phyloP scores from a whole-genome alignment of 2,113 vertebrate species.

The Cyphomyrus discorhynchus region DNA sequence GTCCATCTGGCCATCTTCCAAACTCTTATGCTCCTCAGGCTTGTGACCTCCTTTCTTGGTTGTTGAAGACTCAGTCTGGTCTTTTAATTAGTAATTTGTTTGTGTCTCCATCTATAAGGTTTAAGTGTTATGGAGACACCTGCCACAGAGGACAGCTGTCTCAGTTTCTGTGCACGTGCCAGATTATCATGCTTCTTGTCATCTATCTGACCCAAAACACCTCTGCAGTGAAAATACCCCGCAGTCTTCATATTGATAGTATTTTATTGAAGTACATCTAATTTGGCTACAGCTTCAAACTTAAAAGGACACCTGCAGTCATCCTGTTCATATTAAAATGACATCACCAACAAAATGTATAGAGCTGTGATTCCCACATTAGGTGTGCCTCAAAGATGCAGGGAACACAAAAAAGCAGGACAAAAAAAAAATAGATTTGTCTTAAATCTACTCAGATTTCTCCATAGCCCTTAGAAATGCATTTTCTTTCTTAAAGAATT shows the following conservation, averaged over 20 bases:
- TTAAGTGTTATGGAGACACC: not conserved
- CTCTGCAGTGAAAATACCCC: not conserved
- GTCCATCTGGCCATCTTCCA: not conserved
- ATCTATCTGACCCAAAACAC: not conserved
- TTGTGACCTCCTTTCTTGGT: not conserved
- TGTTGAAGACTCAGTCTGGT: not conserved
- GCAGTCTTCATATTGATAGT: not conserved
- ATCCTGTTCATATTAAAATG: not conserved
- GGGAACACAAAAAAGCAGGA: not conserved
- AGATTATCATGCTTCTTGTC: not conserved
- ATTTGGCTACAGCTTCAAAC: not conserved
- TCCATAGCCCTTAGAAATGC: not conserved
- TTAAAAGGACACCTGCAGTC: not conserved
- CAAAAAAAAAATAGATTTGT: not conserved
- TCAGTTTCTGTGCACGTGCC: not conserved
- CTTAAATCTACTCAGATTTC: not conserved
- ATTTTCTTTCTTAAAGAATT: not conserved
- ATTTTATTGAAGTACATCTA: conserved; percentile 2
- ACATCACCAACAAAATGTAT: not conserved
- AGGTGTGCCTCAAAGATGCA: not conserved
- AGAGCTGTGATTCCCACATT: not conserved
- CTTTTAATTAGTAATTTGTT: not conserved
- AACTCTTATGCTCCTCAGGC: not conserved
- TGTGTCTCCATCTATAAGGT: not conserved
- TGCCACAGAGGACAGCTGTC: not conserved